Evolutionary conservation across 2,888 invertebrate species (phyloP).

Genomic region (Pterostichus madidus): DNA sequence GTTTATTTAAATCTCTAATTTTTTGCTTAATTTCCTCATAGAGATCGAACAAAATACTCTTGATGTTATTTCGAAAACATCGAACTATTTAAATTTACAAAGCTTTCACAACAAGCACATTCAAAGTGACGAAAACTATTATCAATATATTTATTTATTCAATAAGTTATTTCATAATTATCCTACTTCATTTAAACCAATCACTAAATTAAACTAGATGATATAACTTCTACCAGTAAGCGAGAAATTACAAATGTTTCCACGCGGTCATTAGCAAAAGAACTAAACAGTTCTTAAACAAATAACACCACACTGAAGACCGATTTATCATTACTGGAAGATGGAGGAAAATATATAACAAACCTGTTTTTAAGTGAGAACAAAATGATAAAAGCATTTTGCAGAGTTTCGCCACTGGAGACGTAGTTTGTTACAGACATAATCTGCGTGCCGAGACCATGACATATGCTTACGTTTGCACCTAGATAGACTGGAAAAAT

Average conservation of each 20-base stretch:
- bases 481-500: neutral
- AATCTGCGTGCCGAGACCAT: neutral
- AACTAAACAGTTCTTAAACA: neutral
- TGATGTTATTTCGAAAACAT: no score
- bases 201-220: neutral
- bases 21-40: no score
- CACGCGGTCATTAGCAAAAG: slow-evolving; percentile 26
- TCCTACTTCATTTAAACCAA: neutral
- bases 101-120: no score
- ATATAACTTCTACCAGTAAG: no score
- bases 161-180: neutral
- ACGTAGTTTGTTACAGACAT: neutral
- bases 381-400: slow-evolving; percentile 45
- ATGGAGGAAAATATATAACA: slow-evolving; percentile 20
- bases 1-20: no score
- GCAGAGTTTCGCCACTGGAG: slow-evolving; percentile 33
- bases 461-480: neutral
- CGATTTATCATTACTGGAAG: neutral
- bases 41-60: no score
- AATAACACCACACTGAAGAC: slow-evolving; percentile 2
- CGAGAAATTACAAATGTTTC: slow-evolving; percentile 20
- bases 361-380: slow-evolving; percentile 48
- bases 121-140: no score
- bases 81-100: no score
- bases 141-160: no score